Evolutionary conservation across 2,888 invertebrate genomes (phyloP).

Genomic region (Spilosoma lubricipeda): DNA sequence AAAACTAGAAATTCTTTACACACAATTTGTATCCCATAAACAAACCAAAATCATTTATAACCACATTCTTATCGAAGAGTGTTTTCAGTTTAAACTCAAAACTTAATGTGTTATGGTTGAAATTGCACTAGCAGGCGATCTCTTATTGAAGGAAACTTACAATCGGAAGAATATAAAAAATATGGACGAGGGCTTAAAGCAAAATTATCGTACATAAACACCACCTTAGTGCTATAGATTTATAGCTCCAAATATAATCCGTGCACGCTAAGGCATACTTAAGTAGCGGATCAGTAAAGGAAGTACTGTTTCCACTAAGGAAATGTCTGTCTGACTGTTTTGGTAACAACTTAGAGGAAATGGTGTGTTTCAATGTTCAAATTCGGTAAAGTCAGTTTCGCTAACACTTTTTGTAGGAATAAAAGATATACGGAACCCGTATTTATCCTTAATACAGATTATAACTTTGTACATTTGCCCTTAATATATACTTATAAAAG

Average conservation of each 20-base stretch:
- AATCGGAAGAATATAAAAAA: not conserved
- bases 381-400: not conserved
- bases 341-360: constrained; percentile 29
- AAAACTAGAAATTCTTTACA: too few species aligned
- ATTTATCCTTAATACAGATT: not conserved
- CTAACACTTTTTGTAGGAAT: not conserved
- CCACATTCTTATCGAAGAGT: not conserved
- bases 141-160: not conserved
- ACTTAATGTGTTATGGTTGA: not conserved
- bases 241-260: constrained; percentile 68
- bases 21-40: too few species aligned
- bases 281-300: constrained; percentile 70
- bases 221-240: constrained; percentile 60
- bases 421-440: not conserved
- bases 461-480: not conserved
- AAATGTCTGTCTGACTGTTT: constrained; percentile 54
- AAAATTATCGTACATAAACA: constrained; percentile 4
- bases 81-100: not conserved
- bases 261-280: constrained; percentile 60
- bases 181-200: not conserved
- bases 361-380: constrained; percentile 20
- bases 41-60: too few species aligned
- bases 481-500: not conserved
- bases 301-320: constrained; percentile 56
- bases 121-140: not conserved